Percentiles rank a stretch among this genome's conserved stretches.
Evolutionary conservation across 2,113 vertebrate species (phyloP).

Genomic region (Poeciliopsis turrubarensis): DNA sequence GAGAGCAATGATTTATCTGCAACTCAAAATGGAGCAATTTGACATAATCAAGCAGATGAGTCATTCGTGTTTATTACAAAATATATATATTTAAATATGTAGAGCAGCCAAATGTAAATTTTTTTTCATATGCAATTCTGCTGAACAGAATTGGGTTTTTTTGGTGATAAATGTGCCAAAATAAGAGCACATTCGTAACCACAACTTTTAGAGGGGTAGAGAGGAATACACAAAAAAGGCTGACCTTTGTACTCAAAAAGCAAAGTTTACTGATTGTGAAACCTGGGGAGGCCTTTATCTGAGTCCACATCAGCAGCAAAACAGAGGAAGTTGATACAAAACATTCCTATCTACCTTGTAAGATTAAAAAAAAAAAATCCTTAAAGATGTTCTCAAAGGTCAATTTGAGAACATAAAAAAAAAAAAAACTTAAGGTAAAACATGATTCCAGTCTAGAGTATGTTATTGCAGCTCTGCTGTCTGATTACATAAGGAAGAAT

Average conservation of each 20-base stretch:
- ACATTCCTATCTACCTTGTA: neutral
- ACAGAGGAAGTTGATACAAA: conserved; percentile 7
- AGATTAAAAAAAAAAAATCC: neutral
- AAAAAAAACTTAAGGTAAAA: neutral
- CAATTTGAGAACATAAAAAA: conserved; percentile 1
- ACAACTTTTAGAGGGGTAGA: neutral
- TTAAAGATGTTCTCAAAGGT: neutral
- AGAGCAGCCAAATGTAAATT: neutral
- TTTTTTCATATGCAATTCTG: neutral
- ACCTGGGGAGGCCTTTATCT: neutral
- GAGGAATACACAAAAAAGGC: neutral
- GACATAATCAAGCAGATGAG: no score
- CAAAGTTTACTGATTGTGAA: conserved; percentile 12
- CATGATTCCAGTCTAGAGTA: no score
- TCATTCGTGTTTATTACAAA: no score
- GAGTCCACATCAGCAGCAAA: neutral
- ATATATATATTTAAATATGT: no score
- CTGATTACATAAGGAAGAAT: neutral
- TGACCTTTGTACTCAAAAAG: conserved; percentile 5
- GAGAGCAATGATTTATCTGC: no score
- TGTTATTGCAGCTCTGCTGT: neutral
- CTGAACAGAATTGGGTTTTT: neutral
- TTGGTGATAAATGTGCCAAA: neutral
- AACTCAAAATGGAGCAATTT: no score
- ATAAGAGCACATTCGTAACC: neutral